These are phyloP conservation scores for Macrosiphum euphorbiae DNA, from an alignment of 2,888 invertebrate genomes.

Conservation along the genomic window DNA sequence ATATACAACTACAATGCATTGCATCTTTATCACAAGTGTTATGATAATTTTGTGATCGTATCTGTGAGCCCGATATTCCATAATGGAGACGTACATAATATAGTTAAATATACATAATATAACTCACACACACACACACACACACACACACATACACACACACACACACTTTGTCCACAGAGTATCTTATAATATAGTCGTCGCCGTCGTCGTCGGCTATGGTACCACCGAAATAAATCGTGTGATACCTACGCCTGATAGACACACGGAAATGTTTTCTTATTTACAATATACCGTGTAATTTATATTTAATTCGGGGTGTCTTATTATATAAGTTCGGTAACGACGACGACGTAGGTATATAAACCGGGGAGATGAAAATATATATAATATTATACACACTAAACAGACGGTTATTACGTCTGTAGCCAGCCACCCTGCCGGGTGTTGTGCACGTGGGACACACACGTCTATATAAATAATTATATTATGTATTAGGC, in stretches of 20 bases:
- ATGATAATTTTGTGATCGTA: constrained; percentile 9
- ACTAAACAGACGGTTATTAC: constrained; percentile 59
- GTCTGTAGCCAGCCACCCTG: constrained; percentile 48
- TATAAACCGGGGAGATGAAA: constrained; percentile 16
- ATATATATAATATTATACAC: neutral
- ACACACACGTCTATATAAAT: constrained; percentile 45
- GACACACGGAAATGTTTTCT: neutral
- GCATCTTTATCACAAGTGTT: neutral
- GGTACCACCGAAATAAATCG: neutral
- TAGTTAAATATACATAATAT: neutral
- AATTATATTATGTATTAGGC: constrained; percentile 1
- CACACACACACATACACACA: neutral
- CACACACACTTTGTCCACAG: neutral
- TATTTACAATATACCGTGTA: constrained; percentile 26
- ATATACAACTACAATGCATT: neutral
- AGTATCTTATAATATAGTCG: neutral
- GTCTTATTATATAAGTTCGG: constrained; percentile 29
- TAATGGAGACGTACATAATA: neutral
- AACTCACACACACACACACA: neutral
- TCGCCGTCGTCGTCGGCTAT: neutral
- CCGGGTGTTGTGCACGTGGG: constrained; percentile 61
- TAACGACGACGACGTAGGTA: constrained; percentile 53
- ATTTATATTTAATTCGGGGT: constrained; percentile 56
- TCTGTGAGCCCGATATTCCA: neutral
- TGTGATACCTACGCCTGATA: neutral